Evolutionary conservation across 1,140 invertebrate genomes (phyloP).

Genomic region (Galendromus occidentalis): DNA sequence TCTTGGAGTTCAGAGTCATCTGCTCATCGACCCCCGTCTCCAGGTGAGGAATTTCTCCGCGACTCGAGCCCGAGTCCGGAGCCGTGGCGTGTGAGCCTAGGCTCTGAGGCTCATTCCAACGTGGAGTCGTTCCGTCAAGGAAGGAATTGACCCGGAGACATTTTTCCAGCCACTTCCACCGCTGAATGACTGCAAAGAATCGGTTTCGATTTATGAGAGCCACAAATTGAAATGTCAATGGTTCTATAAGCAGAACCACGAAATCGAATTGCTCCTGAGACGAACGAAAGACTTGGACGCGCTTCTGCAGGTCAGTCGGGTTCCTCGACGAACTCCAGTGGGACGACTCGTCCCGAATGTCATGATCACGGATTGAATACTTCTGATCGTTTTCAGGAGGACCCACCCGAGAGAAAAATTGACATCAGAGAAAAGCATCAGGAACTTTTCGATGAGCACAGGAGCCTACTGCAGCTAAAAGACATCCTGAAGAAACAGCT

Average conservation of each 20-base stretch:
- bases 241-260: background rate
- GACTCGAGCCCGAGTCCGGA: no score
- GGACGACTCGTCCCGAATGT: background rate
- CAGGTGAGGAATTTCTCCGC: background rate
- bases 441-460: constrained; percentile 1
- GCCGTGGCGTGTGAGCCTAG: no score
- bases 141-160: no score
- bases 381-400: background rate
- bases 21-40: background rate
- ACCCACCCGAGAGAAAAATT: background rate
- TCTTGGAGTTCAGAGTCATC: background rate
- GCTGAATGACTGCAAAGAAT: background rate
- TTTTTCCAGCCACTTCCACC: constrained; percentile 3
- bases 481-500: background rate
- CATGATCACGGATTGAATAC: background rate
- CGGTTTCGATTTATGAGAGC: background rate
- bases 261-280: constrained; percentile 1
- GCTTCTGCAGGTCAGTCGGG: background rate
- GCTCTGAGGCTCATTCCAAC: no score
- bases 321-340: background rate
- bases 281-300: background rate
- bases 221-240: background rate
- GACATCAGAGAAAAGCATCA: background rate
- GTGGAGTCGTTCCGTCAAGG: no score
- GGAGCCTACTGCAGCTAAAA: background rate